Evolutionary conservation across 2,113 vertebrate genomes (phyloP).

Genomic region (Parus major): DNA sequence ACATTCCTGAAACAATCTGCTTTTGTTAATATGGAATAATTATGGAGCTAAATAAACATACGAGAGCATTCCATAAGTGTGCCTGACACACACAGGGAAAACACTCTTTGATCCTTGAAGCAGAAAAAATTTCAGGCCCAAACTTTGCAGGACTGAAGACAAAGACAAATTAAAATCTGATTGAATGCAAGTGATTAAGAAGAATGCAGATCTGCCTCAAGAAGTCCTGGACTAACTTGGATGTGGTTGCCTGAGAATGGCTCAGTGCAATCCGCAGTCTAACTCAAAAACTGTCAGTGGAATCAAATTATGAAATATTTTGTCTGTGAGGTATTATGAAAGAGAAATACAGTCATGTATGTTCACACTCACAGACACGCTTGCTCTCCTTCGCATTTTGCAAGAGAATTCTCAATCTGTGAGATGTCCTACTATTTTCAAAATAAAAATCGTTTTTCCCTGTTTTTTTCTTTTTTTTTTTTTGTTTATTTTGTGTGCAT

Average conservation of each 20-base stretch:
- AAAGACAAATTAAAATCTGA: constrained; percentile 63
- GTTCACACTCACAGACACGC: background rate
- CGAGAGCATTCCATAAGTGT: constrained; percentile 7
- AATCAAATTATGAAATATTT: background rate
- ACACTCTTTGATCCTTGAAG: constrained; percentile 35
- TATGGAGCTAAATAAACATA: constrained; percentile 29
- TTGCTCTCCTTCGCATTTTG: background rate
- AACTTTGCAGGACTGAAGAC: constrained; percentile 38
- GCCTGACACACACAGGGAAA: constrained; percentile 3
- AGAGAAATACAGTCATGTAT: background rate
- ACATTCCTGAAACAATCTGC: constrained; percentile 24
- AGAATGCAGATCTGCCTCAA: constrained; percentile 39
- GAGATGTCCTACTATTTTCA: background rate
- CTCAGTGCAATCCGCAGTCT: background rate
- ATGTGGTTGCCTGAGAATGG: background rate
- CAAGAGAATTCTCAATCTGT: background rate
- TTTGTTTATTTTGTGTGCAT: background rate
- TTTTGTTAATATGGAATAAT: constrained; percentile 45
- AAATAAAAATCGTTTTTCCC: background rate
- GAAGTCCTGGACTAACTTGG: background rate
- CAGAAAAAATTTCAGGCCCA: constrained; percentile 9
- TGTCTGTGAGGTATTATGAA: background rate
- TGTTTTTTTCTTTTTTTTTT: background rate
- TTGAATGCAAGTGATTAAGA: constrained; percentile 59
- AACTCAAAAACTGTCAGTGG: background rate